Conservation (phyloP, 2,113 vertebrate species). For the Thalassoma bifasciatum region DNA sequence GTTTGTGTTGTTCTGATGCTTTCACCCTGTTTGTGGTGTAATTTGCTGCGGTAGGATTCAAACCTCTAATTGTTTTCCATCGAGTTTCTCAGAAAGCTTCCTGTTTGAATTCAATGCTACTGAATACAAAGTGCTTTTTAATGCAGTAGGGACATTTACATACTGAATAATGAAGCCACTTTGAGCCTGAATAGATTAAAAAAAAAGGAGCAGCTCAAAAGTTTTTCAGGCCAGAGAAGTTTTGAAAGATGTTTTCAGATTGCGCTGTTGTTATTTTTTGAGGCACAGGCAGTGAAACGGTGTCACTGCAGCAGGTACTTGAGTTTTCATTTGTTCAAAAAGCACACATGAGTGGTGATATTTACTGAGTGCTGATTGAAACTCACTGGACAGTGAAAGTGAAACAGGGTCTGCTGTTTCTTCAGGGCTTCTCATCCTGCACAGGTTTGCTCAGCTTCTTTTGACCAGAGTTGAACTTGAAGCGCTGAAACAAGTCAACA, state of each 20-base stretch:
- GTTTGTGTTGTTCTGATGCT: background rate
- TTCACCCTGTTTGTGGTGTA: background rate
- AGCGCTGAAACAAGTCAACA: background rate
- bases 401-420: background rate
- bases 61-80: background rate
- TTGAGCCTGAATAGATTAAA: background rate
- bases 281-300: background rate
- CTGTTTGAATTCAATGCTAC: background rate
- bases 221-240: background rate
- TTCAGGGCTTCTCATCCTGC: constrained; percentile 9
- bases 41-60: background rate
- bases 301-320: background rate
- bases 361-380: constrained; percentile 30
- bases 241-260: background rate
- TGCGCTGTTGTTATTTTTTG: background rate
- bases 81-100: background rate
- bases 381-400: constrained; percentile 31
- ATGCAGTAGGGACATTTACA: background rate
- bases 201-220: background rate
- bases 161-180: background rate
- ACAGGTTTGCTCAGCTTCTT: constrained; percentile 1
- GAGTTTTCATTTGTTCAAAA: constrained; percentile 15
- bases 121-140: background rate
- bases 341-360: constrained; percentile 10
- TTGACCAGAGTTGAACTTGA: background rate